Evolutionary conservation across 2,888 invertebrate species (phyloP).

Genomic region (Andrena dorsata): DNA sequence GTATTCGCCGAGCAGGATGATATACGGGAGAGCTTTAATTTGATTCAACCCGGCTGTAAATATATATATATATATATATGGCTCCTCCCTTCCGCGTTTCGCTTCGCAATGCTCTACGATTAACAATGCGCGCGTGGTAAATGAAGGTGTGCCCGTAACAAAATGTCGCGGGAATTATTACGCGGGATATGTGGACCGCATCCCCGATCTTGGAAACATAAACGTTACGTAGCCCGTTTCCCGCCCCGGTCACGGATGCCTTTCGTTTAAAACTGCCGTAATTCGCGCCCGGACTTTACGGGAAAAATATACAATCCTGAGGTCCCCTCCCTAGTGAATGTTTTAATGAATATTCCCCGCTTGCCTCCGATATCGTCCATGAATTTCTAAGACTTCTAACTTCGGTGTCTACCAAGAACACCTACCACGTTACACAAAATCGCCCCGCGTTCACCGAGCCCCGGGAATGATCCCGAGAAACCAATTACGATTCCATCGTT

Average conservation of each 20-base stretch:
- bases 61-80: constrained; percentile 45
- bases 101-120: constrained; percentile 51
- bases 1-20: constrained; percentile 65
- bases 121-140: constrained; percentile 64
- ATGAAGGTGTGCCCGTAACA: constrained; percentile 55
- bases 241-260: not conserved
- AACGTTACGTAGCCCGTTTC: not conserved
- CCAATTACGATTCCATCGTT: constrained; percentile 68
- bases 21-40: constrained; percentile 65
- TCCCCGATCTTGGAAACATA: constrained; percentile 28
- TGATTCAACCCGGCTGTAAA: constrained; percentile 66
- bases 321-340: not conserved
- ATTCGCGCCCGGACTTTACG: not conserved
- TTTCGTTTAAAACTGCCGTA: constrained; percentile 5
- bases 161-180: constrained; percentile 68
- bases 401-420: no score
- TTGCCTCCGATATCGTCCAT: not conserved
- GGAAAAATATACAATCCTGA: not conserved
- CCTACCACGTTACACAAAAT: not conserved
- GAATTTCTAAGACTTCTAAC: not conserved
- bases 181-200: constrained; percentile 31
- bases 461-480: constrained; percentile 58
- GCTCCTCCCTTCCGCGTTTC: constrained; percentile 43
- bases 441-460: not conserved
- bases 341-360: not conserved